phyloP scores from a whole-genome alignment of 1,140 invertebrate genomes.

The Schlechtendalia chinensis region DNA sequence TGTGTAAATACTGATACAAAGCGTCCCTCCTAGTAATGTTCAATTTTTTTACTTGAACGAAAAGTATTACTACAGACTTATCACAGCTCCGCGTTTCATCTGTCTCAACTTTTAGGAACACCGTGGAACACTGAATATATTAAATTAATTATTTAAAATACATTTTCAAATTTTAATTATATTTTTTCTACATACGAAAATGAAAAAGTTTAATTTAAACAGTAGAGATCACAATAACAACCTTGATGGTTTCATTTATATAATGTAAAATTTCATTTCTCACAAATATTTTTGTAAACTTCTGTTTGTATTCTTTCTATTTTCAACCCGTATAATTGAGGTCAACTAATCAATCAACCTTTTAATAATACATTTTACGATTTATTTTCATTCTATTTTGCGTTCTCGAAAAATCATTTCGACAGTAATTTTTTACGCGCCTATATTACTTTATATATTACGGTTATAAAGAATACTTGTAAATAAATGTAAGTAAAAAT shows the following conservation, averaged over 20 bases:
- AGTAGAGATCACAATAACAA: neutral
- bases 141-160: neutral
- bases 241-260: neutral
- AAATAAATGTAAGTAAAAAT: no score
- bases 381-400: neutral
- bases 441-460: no score
- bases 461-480: no score
- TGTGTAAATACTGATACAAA: neutral
- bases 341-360: slow-evolving; percentile 25
- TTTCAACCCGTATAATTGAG: neutral
- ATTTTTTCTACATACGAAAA: neutral
- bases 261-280: neutral
- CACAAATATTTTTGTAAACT: neutral
- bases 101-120: neutral
- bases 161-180: neutral
- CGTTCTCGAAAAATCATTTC: neutral
- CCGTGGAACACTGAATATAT: no score
- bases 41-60: neutral
- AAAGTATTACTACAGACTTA: no score
- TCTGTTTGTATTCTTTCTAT: neutral
- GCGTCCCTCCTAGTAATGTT: neutral
- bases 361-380: neutral
- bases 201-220: neutral
- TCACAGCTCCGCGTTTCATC: neutral
- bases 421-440: no score